These are phyloP conservation scores for Tromatobia lineatoria DNA, from an alignment of 2,888 invertebrate genomes.

Conservation along the genomic window DNA sequence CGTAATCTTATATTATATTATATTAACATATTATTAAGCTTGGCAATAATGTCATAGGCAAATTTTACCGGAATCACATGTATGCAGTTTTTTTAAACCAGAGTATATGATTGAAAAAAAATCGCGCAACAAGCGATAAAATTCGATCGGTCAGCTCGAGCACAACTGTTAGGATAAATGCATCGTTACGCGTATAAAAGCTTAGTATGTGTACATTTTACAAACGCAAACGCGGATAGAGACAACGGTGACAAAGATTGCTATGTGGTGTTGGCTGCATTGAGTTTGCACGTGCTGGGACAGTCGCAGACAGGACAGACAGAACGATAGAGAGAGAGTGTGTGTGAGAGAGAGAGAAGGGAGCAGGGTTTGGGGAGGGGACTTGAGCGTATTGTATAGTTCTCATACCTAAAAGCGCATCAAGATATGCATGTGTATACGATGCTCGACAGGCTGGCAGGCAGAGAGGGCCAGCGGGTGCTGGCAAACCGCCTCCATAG, in stretches of 20 bases:
- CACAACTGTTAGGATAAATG: constrained; percentile 1
- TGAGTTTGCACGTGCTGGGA: constrained; percentile 54
- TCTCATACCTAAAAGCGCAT: constrained; percentile 70
- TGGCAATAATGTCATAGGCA: not conserved
- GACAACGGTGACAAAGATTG: constrained; percentile 25
- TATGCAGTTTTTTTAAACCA: not conserved
- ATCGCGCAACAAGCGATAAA: constrained; percentile 66
- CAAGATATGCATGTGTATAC: constrained; percentile 68
- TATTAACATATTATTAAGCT: too few species aligned
- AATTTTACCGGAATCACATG: not conserved
- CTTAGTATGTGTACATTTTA: constrained; percentile 41
- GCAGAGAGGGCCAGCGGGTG: constrained; percentile 42
- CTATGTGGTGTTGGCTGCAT: constrained; percentile 18
- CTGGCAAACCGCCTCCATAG: constrained; percentile 51
- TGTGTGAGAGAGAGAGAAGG: constrained; percentile 52
- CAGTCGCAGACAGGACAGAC: constrained; percentile 60
- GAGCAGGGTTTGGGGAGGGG: constrained; percentile 11
- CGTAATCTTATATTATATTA: too few species aligned
- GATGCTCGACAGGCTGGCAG: constrained; percentile 57
- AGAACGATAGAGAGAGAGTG: constrained; percentile 66
- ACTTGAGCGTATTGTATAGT: constrained; percentile 44
- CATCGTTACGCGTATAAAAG: constrained; percentile 18
- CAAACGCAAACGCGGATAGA: constrained; percentile 38
- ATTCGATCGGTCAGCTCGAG: constrained; percentile 63
- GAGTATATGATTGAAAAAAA: constrained; percentile 23